These are phyloP conservation scores for Phalera bucephala DNA, from an alignment of 2,888 invertebrate genomes.

Conservation along the genomic window DNA sequence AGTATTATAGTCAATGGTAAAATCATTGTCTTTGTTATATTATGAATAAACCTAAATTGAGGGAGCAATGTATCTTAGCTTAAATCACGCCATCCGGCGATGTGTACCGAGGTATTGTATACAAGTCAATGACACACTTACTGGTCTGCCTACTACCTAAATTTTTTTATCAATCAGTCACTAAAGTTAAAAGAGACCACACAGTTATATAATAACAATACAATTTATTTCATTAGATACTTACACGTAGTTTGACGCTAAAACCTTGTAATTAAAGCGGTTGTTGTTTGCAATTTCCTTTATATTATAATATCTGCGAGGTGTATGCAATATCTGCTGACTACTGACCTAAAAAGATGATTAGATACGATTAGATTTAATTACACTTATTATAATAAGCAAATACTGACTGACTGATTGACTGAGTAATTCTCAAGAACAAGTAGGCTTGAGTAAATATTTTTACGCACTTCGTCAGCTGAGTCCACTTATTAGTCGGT, in stretches of 20 bases:
- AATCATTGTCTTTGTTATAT: too few species aligned
- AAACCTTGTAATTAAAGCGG: constrained; percentile 15
- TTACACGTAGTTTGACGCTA: background rate
- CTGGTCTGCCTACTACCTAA: background rate
- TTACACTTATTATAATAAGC: constrained; percentile 1
- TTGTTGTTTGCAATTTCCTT: constrained; percentile 13
- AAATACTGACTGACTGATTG: background rate
- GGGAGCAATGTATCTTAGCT: background rate
- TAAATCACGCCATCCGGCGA: background rate
- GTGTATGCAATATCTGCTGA: constrained; percentile 7
- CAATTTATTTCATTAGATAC: background rate
- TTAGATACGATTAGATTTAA: constrained; percentile 6
- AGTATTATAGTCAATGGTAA: too few species aligned
- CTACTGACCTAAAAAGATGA: constrained; percentile 17
- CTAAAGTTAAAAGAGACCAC: background rate
- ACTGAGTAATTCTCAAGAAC: background rate
- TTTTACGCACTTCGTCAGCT: too few species aligned
- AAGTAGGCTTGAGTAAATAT: background rate
- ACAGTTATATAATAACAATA: constrained; percentile 1
- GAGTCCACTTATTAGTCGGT: too few species aligned
- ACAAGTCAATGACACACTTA: constrained; percentile 1
- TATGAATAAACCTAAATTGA: too few species aligned
- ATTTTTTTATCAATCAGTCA: constrained; percentile 1
- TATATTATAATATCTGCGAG: constrained; percentile 2
- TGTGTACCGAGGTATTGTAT: background rate